phyloP scores from a whole-genome alignment of 2,888 invertebrate genomes.

The Chaetogeoica ovagalla region DNA sequence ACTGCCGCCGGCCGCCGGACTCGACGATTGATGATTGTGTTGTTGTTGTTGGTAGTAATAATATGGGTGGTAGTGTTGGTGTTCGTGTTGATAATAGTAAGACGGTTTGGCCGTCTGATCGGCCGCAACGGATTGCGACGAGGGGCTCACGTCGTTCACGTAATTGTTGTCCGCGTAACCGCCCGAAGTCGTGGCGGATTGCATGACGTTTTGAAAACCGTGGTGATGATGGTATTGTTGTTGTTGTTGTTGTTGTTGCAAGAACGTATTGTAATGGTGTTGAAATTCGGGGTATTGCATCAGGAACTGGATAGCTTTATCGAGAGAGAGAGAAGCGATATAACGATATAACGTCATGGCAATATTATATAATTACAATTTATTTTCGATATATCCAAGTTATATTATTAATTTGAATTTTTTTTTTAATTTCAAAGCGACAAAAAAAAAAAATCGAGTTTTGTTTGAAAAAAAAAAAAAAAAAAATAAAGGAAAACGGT shows the following conservation, averaged over 20 bases:
- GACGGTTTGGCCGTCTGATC: slow-evolving; percentile 42
- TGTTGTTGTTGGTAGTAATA: not conserved
- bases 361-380: not conserved
- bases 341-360: not conserved
- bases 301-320: slow-evolving; percentile 56
- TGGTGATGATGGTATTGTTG: slow-evolving; percentile 29
- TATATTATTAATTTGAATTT: too few species aligned
- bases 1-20: not conserved
- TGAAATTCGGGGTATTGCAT: slow-evolving; percentile 55
- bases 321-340: slow-evolving; percentile 7
- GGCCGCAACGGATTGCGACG: slow-evolving; percentile 26
- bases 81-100: slow-evolving; percentile 41
- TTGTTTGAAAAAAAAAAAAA: too few species aligned
- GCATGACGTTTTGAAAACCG: slow-evolving; percentile 37
- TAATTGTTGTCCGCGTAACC: slow-evolving; percentile 35
- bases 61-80: slow-evolving; percentile 46
- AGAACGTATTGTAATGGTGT: slow-evolving; percentile 52
- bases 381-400: not conserved
- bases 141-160: slow-evolving; percentile 45
- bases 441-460: too few species aligned
- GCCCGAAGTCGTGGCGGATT: not conserved
- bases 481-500: too few species aligned
- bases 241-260: slow-evolving; percentile 54
- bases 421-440: too few species aligned
- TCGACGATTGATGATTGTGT: not conserved